Conservation (phyloP, 2,888 invertebrate genomes). For the Phyllotreta cruciferae region DNA sequence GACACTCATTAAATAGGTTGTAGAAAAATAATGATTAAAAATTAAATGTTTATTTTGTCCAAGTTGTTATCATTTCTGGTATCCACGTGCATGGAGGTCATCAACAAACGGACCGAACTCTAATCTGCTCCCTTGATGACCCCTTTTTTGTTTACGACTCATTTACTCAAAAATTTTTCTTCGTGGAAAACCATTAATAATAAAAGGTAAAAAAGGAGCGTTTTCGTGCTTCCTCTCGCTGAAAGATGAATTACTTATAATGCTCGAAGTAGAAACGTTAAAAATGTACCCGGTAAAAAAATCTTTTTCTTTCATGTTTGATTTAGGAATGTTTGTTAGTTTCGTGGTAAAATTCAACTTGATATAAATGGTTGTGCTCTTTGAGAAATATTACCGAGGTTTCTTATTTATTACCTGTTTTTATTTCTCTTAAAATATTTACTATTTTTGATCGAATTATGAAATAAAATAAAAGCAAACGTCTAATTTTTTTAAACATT, state of each 20-base stretch:
- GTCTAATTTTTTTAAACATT: slow-evolving; percentile 17
- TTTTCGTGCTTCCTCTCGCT: slow-evolving; percentile 43
- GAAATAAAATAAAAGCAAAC: no score
- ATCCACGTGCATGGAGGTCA: slow-evolving; percentile 54
- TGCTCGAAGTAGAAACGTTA: slow-evolving; percentile 44
- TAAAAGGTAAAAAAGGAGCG: slow-evolving; percentile 45
- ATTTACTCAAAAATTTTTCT: slow-evolving; percentile 57
- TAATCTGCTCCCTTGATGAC: slow-evolving; percentile 59
- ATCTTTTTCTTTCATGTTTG: slow-evolving; percentile 22
- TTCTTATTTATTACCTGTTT: no score
- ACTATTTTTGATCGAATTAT: no score
- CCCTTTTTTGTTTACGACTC: slow-evolving; percentile 59
- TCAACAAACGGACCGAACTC: slow-evolving; percentile 59
- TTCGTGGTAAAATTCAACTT: slow-evolving; percentile 12
- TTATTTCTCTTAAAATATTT: no score
- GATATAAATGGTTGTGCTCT: neutral
- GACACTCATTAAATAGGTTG: no score
- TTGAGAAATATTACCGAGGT: no score
- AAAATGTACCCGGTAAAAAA: slow-evolving; percentile 30
- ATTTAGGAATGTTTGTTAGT: slow-evolving; percentile 20
- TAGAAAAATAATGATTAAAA: no score
- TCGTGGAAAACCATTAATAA: slow-evolving; percentile 51
- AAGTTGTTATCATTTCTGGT: neutral
- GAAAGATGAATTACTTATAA: slow-evolving; percentile 46
- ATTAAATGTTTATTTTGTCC: neutral